phyloP scores from a whole-genome alignment of 2,888 invertebrate species.

The Conus canariensis region DNA sequence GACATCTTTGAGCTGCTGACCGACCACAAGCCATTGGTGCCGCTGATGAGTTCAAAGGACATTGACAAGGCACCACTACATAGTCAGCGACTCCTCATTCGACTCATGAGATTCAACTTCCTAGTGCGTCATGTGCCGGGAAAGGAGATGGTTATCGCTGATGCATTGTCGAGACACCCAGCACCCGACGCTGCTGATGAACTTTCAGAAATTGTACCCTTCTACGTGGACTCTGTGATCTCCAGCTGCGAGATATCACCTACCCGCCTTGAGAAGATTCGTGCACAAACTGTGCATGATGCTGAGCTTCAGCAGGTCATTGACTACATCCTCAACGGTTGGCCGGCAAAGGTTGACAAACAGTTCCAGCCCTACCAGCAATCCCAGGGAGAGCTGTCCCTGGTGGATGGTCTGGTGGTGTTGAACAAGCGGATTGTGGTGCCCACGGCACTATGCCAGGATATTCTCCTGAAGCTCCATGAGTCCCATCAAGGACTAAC shows the following conservation, averaged over 20 bases:
- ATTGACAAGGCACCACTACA: not conserved
- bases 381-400: constrained; percentile 33
- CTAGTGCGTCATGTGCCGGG: constrained; percentile 20
- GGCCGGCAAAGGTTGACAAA: not conserved
- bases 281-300: constrained; percentile 21
- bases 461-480: constrained; percentile 9
- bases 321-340: not conserved
- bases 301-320: constrained; percentile 35
- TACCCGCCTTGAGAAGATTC: not conserved
- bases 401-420: constrained; percentile 7
- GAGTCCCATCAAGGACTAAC: constrained; percentile 33
- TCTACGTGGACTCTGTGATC: not conserved
- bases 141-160: not conserved
- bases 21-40: constrained; percentile 37
- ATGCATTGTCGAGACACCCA: constrained; percentile 4
- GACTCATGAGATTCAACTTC: constrained; percentile 15
- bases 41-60: not conserved
- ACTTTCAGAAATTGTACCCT: not conserved
- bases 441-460: not conserved
- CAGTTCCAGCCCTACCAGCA: not conserved
- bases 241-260: not conserved
- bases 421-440: constrained; percentile 3
- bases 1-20: constrained; percentile 22
- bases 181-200: not conserved
- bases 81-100: constrained; percentile 15